Evolutionary conservation across 2,888 invertebrate species (phyloP).

Genomic region (Lycaena phlaeas): DNA sequence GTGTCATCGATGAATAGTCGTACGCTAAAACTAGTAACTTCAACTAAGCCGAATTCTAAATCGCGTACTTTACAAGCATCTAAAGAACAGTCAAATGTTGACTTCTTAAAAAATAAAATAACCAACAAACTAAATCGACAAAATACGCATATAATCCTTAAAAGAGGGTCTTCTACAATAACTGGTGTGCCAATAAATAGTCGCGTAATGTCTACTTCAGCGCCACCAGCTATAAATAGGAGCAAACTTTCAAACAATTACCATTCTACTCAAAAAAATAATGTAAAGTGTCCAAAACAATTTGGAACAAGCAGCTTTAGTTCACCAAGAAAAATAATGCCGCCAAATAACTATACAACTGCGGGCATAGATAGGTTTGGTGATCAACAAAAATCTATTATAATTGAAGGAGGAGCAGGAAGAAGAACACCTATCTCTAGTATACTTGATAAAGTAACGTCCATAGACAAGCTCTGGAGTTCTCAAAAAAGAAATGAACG

Average conservation of each 20-base stretch:
- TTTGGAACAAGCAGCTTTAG: constrained; percentile 58
- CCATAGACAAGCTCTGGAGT: constrained; percentile 72
- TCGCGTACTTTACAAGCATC: constrained; percentile 45
- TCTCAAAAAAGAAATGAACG: constrained; percentile 62
- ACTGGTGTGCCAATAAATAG: constrained; percentile 20
- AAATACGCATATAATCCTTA: constrained; percentile 53
- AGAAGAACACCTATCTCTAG: constrained; percentile 63
- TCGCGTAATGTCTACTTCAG: constrained; percentile 50
- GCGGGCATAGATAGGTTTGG: constrained; percentile 36
- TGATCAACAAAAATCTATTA: constrained; percentile 36
- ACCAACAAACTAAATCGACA: constrained; percentile 71
- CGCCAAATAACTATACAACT: constrained; percentile 56
- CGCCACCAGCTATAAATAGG: constrained; percentile 55
- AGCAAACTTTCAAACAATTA: constrained; percentile 29
- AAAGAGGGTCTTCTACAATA: constrained; percentile 24
- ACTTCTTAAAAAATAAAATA: constrained; percentile 75
- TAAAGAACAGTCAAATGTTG: constrained; percentile 69
- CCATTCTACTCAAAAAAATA: constrained; percentile 27
- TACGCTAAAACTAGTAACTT: constrained; percentile 77
- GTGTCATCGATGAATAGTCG: constrained; percentile 82
- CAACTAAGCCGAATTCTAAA: constrained; percentile 51
- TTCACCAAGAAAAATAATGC: constrained; percentile 53
- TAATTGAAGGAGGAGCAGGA: constrained; percentile 63
- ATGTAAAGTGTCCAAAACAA: constrained; percentile 28
- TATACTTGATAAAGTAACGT: constrained; percentile 62